phyloP scores from a whole-genome alignment of 2,797 vertebrate species.

The Sebastes minor region DNA sequence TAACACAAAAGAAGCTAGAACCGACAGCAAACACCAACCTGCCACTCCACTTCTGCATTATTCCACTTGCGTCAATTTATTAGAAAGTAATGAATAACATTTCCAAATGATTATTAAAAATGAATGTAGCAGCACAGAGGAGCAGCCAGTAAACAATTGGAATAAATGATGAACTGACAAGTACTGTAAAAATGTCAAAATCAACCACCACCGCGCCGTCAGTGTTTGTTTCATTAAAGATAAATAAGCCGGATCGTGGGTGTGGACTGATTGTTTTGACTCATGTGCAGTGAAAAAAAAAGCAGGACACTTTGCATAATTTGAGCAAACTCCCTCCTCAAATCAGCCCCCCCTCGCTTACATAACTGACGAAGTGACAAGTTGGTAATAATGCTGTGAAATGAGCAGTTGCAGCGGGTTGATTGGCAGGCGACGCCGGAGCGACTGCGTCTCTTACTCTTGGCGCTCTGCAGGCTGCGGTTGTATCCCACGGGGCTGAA shows the following conservation, averaged over 20 bases:
- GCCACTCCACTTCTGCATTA: neutral
- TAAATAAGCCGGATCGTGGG: slow-evolving; percentile 32
- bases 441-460: slow-evolving; percentile 83
- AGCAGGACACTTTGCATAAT: slow-evolving; percentile 42
- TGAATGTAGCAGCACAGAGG: neutral
- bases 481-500: slow-evolving; percentile 97
- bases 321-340: slow-evolving; percentile 30
- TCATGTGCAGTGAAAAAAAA: slow-evolving; percentile 7
- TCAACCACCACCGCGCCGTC: neutral
- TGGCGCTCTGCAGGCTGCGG: slow-evolving; percentile 92
- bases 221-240: slow-evolving; percentile 20
- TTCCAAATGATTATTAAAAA: neutral
- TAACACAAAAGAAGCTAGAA: neutral
- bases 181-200: slow-evolving; percentile 34
- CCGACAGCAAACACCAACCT: neutral
- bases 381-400: slow-evolving; percentile 46
- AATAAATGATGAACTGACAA: slow-evolving; percentile 37
- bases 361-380: slow-evolving; percentile 54
- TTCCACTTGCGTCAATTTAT: slow-evolving; percentile 5
- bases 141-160: slow-evolving; percentile 1
- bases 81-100: slow-evolving; percentile 8
- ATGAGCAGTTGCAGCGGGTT: slow-evolving; percentile 38
- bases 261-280: slow-evolving; percentile 46
- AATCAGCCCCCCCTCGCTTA: slow-evolving; percentile 46
- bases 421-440: slow-evolving; percentile 44